phyloP scores from a whole-genome alignment of 2,113 vertebrate species.

The Dermatemys mawii region DNA sequence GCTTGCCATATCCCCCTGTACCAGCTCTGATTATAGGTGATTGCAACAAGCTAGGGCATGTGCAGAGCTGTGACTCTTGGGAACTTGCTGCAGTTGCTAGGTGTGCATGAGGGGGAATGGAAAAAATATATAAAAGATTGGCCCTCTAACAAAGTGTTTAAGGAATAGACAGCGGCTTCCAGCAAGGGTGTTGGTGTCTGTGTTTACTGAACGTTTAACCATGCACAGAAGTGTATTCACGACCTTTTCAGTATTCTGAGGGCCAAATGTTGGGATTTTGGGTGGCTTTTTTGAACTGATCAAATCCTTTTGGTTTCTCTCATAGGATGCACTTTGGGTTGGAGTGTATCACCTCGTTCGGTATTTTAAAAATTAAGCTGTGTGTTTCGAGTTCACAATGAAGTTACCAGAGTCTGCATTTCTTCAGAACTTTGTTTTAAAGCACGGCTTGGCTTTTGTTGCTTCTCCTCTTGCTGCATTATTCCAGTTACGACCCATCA shows the following conservation, averaged over 20 bases:
- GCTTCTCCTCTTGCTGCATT: neutral
- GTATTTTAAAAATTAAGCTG: neutral
- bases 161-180: neutral
- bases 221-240: neutral
- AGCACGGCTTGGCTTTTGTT: neutral
- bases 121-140: neutral
- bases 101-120: neutral
- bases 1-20: neutral
- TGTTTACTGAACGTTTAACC: neutral
- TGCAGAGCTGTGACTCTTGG: neutral
- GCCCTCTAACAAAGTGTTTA: fast-evolving
- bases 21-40: neutral
- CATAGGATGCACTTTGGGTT: neutral
- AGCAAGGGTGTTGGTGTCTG: neutral
- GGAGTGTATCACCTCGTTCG: neutral
- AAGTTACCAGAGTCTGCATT: neutral
- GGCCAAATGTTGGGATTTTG: neutral
- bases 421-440: neutral
- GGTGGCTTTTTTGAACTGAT: neutral
- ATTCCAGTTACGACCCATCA: no score
- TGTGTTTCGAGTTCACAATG: neutral
- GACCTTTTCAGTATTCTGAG: neutral
- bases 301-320: neutral
- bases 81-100: neutral
- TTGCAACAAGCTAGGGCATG: neutral